phyloP scores from a whole-genome alignment of 2,797 vertebrate genomes.

The Siniperca obscura region DNA sequence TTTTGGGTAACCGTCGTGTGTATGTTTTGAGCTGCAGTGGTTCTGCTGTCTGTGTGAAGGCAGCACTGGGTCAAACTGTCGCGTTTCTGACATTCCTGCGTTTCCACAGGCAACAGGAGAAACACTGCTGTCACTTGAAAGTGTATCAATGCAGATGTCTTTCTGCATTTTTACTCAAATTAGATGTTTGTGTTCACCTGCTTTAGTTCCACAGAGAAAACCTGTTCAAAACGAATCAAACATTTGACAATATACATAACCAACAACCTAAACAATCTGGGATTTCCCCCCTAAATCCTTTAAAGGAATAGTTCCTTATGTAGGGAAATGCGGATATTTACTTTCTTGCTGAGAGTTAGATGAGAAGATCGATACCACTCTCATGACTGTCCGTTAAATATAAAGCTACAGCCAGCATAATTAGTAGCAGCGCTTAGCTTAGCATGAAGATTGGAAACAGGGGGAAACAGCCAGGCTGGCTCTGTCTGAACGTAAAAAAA shows the following conservation, averaged over 20 bases:
- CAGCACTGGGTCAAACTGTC: slow-evolving; percentile 27
- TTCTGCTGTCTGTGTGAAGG: slow-evolving; percentile 17
- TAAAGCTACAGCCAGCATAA: not conserved
- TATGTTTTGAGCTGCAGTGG: slow-evolving; percentile 39
- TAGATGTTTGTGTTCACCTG: not conserved
- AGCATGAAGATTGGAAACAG: not conserved
- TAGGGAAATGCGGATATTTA: not conserved
- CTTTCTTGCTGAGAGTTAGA: not conserved
- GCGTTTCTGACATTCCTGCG: slow-evolving; percentile 22
- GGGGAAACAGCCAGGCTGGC: not conserved
- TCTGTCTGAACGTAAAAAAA: not conserved
- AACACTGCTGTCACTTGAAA: slow-evolving; percentile 13
- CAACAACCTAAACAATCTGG: not conserved
- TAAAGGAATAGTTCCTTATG: not conserved
- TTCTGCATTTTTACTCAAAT: not conserved
- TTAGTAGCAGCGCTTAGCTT: not conserved
- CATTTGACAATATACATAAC: not conserved
- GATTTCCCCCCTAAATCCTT: not conserved
- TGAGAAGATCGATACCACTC: not conserved
- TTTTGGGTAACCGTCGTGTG: slow-evolving; percentile 41
- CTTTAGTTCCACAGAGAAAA: not conserved
- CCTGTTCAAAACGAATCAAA: not conserved
- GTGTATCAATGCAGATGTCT: slow-evolving; percentile 8
- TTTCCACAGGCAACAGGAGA: slow-evolving; percentile 24
- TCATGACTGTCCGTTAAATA: too few relatives aligned